These are phyloP conservation scores for Tiaroga cobitis DNA, from an alignment of 2,797 vertebrate genomes.

Conservation along the genomic window DNA sequence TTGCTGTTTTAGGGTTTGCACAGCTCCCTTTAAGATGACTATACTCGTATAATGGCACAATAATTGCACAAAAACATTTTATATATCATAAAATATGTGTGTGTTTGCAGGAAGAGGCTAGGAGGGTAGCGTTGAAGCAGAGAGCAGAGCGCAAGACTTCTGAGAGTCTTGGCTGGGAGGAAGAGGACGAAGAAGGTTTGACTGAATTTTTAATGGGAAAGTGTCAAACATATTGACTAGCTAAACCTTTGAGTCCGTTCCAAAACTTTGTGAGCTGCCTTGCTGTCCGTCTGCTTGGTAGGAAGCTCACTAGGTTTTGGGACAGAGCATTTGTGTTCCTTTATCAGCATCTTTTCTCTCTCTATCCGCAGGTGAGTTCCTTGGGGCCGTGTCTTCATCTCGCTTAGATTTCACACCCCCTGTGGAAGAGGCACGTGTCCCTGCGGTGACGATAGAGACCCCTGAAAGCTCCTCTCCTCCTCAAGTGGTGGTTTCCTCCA, in stretches of 20 bases:
- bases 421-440: constrained; percentile 61
- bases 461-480: constrained; percentile 61
- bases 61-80: not conserved
- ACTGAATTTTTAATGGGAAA: not conserved
- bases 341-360: not conserved
- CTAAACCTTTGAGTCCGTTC: not conserved
- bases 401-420: constrained; percentile 72
- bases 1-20: not conserved
- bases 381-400: constrained; percentile 78
- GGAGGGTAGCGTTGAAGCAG: constrained; percentile 93
- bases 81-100: not conserved
- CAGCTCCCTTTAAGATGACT: not conserved
- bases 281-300: not conserved
- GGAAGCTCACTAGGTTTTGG: not conserved
- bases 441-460: constrained; percentile 5
- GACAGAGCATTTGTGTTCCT: not conserved
- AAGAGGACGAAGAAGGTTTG: constrained; percentile 81
- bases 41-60: not conserved
- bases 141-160: constrained; percentile 87
- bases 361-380: constrained; percentile 83
- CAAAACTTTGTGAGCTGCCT: not conserved
- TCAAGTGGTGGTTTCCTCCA: constrained; percentile 61
- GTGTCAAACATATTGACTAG: not conserved
- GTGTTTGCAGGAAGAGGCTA: constrained; percentile 86
- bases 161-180: constrained; percentile 92